Evolutionary conservation across 35 echinoderm and acorn worm species (phyloP).

Genomic region (Heliocidaris tuberculata): DNA sequence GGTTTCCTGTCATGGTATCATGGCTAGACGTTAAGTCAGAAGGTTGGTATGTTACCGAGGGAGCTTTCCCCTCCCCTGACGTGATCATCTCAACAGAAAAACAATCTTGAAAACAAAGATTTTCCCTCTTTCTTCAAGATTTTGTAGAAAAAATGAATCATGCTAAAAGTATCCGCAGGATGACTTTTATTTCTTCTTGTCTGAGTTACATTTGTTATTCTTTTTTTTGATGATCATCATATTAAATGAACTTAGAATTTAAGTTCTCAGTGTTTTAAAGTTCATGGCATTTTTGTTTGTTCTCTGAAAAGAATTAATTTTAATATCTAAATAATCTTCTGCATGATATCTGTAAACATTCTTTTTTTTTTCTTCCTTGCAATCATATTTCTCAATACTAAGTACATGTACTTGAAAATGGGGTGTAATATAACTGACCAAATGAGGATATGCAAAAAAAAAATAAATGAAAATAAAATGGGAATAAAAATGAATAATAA

Average conservation of each 20-base stretch:
- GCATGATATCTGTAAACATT: no score
- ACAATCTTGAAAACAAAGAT: background rate
- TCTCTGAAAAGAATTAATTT: no score
- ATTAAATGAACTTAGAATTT: background rate
- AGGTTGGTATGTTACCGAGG: background rate
- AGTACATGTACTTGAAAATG: no score
- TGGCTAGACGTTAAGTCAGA: background rate
- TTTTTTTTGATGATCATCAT: background rate
- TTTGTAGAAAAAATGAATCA: background rate
- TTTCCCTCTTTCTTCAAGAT: background rate
- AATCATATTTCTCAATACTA: no score
- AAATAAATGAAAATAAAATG: no score
- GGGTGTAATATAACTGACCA: no score
- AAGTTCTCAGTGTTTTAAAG: no score
- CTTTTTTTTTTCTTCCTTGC: no score
- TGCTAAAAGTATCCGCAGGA: background rate
- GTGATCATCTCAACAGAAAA: background rate
- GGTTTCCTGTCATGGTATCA: background rate
- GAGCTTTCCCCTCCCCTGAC: background rate
- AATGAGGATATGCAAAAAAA: no score
- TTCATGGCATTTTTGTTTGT: no score
- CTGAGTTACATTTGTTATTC: background rate
- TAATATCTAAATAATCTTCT: no score
- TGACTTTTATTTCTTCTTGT: background rate
- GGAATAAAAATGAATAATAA: no score